Evolutionary conservation across 2,113 vertebrate genomes (phyloP).

Genomic region (Lepus timidus): DNA sequence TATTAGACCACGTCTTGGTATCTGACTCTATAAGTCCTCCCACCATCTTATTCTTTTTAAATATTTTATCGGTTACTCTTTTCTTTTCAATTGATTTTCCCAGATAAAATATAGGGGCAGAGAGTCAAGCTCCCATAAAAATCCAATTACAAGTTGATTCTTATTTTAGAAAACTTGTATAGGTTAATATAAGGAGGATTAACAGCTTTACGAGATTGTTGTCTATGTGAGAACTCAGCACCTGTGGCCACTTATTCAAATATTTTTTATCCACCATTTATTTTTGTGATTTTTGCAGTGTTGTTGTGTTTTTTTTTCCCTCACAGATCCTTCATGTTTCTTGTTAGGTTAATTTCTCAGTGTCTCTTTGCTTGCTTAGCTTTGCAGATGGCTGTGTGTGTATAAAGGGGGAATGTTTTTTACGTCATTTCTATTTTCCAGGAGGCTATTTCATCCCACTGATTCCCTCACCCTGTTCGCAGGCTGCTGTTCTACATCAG

Average conservation of each 20-base stretch:
- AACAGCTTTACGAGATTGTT: neutral
- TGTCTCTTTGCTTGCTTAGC: constrained; percentile 15
- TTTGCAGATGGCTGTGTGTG: neutral
- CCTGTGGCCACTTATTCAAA: neutral
- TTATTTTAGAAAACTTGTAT: neutral
- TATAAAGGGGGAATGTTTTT: neutral
- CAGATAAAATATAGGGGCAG: neutral
- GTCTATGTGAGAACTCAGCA: neutral
- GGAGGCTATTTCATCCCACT: constrained; percentile 19
- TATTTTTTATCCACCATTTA: neutral
- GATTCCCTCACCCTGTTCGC: neutral
- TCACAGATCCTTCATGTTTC: neutral
- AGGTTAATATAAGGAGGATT: neutral
- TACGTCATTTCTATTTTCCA: neutral
- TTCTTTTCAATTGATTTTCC: constrained; percentile 11
- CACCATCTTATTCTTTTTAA: neutral
- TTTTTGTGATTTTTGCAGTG: constrained; percentile 49
- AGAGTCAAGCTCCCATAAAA: neutral
- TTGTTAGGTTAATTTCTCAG: constrained; percentile 14
- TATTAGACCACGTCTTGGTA: neutral
- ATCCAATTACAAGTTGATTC: neutral
- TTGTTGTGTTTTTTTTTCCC: neutral
- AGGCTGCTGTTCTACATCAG: neutral
- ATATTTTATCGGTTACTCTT: neutral
- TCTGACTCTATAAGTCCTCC: neutral